Base-by-base conservation (phyloP, 2,113 vertebrate genomes). In the Rhabdornis inornatus region DNA sequence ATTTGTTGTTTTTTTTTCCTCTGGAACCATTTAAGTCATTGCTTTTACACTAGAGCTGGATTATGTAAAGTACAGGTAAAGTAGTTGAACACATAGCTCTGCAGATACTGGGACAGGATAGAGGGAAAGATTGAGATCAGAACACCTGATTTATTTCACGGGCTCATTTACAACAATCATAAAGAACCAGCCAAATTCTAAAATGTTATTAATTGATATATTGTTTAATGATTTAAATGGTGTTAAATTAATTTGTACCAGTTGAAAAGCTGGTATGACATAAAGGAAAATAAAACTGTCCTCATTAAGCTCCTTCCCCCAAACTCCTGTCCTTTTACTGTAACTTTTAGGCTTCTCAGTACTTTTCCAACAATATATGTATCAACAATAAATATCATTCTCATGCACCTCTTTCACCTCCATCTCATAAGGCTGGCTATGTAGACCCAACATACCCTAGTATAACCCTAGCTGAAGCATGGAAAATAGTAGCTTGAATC, bases 401-500 rank as follows among this genome's bases (percentile, higher is more conserved):
- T 39, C 14, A 11, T 86, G 45, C 71, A 92, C 75, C 28, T 93
- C 75, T 90, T 83, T 74, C 80, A 83, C 33, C 39, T 83, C 45
- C 72, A 59, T 96, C 33, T 95, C 57, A 60, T 86, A 89, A 80
- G 78, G 50, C 83, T 65, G 66, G 49, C 87, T 94, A 68, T 20
- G 88, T 97, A 97, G 93, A 89, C 83, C 77, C 12, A 87, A n/a
- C 60, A 59, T 74, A 92, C 64, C 92, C 74, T 95, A 97, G 83
- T 65, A 37, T 89, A 95, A 92, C 57, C 70, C 91, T 95, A 96
- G 90, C 42, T 82, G 92, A 97, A 95, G 92, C 95, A 96, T 95
- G 96, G 92, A 90, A 94, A 91, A 65, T 85, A 96, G 79, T 89
- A 82, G 50, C 93, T 96, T 96, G 82, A 91, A 50, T 88, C 59